Percentiles rank a stretch among this genome's conserved stretches.
These are phyloP conservation scores for Caenorhabditis sp. DNA, from an alignment of 2,888 invertebrate species.

Conservation along the genomic window DNA sequence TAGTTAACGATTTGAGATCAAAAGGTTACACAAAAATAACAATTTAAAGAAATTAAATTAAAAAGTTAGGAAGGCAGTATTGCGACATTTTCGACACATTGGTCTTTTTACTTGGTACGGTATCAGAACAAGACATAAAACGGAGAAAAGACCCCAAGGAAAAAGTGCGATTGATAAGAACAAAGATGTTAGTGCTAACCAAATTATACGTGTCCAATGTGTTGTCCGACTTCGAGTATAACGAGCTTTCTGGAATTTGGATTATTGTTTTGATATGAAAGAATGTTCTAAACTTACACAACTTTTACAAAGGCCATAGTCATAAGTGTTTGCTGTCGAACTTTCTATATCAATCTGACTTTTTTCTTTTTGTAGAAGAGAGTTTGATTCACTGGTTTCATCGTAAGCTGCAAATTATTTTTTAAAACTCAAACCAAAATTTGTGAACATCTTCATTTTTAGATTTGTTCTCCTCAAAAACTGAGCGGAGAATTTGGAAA, in stretches of 20 bases:
- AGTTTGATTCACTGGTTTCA: constrained; percentile 14
- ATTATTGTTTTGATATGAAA: not conserved
- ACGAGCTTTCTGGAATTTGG: constrained; percentile 20
- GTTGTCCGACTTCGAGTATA: constrained; percentile 39
- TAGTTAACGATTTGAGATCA: not conserved
- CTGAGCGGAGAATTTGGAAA: too few relatives aligned
- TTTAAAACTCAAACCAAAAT: too few relatives aligned
- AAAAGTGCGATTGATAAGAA: constrained; percentile 24
- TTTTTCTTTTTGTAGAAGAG: constrained; percentile 14
- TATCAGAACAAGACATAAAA: constrained; percentile 19
- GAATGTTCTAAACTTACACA: constrained; percentile 24
- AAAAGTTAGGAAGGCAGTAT: not conserved
- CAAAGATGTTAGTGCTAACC: constrained; percentile 19
- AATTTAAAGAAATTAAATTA: too few relatives aligned
- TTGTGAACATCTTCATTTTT: too few relatives aligned
- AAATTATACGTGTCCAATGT: constrained; percentile 20
- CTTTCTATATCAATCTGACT: constrained; percentile 10
- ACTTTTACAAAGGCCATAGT: constrained; percentile 21
- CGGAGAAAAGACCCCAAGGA: constrained; percentile 30
- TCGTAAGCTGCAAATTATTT: not conserved
- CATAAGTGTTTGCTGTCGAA: not conserved
- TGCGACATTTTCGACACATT: constrained; percentile 28
- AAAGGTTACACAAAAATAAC: constrained; percentile 15
- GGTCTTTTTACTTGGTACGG: constrained; percentile 28
- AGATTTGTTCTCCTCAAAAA: too few relatives aligned